A percentile compares a stretch with the other conserved stretches of the same genome.
Conservation (phyloP, 2,797 vertebrate genomes). For the Lutjanus argentimaculatus region DNA sequence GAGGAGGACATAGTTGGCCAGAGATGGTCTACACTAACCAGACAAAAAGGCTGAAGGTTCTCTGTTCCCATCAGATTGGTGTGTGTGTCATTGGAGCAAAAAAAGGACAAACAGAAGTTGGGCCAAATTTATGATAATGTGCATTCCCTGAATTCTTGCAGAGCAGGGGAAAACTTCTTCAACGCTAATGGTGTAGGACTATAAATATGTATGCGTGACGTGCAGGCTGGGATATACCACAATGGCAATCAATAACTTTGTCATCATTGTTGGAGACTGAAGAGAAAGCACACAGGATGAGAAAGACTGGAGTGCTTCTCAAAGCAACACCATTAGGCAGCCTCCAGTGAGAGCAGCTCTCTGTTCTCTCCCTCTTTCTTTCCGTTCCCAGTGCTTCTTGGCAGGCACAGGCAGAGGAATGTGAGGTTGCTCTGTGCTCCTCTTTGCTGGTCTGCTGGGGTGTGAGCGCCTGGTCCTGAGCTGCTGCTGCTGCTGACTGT, state of each 20-base stretch:
- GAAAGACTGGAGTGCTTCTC: slow-evolving; percentile 57
- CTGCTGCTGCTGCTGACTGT: slow-evolving; percentile 50
- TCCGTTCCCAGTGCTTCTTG: slow-evolving; percentile 81
- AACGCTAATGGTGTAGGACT: slow-evolving; percentile 17
- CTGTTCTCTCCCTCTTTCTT: slow-evolving; percentile 73
- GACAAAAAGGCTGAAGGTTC: slow-evolving; percentile 30
- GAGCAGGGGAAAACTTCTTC: slow-evolving; percentile 19
- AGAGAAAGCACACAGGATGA: slow-evolving; percentile 47
- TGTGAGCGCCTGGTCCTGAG: slow-evolving; percentile 65
- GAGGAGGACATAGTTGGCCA: slow-evolving; percentile 59
- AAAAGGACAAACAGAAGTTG: slow-evolving; percentile 32
- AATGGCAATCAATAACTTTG: slow-evolving; percentile 53
- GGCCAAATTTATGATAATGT: slow-evolving; percentile 55
- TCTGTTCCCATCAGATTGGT: slow-evolving; percentile 55
- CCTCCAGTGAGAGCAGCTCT: slow-evolving; percentile 73
- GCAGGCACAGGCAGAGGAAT: slow-evolving; percentile 79
- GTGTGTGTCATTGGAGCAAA: not conserved
- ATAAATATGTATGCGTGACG: slow-evolving; percentile 27
- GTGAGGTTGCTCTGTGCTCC: slow-evolving; percentile 76
- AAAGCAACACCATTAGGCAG: slow-evolving; percentile 64
- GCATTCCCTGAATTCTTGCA: slow-evolving; percentile 60
- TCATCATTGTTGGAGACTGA: slow-evolving; percentile 48
- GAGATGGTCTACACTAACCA: slow-evolving; percentile 63
- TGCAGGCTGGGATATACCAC: slow-evolving; percentile 22
- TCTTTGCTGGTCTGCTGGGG: slow-evolving; percentile 72